Conservation (phyloP, 2,888 invertebrate genomes). For the Scaptodrosophila latifasciaeformis region DNA sequence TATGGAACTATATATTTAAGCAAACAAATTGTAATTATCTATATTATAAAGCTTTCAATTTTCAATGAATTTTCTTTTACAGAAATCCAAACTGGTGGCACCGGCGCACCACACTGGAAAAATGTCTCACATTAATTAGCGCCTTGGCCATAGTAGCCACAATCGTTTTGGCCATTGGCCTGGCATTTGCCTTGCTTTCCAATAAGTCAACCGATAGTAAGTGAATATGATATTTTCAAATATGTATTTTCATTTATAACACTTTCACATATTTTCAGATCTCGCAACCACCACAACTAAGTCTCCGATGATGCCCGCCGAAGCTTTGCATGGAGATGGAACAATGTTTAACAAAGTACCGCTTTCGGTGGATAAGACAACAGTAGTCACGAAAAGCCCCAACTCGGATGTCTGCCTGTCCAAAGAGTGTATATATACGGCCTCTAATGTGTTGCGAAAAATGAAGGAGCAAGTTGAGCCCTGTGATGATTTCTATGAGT, state of each 20-base stretch:
- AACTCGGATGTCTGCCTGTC: constrained; percentile 79
- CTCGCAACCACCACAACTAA: background rate
- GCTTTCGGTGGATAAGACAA: constrained; percentile 54
- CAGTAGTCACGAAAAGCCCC: constrained; percentile 48
- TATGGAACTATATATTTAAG: too few species aligned
- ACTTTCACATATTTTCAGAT: background rate
- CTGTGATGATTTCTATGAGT: constrained; percentile 86
- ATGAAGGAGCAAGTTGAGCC: constrained; percentile 82
- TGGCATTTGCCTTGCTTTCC: constrained; percentile 77
- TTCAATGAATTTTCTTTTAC: constrained; percentile 50
- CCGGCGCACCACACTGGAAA: constrained; percentile 83
- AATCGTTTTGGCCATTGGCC: constrained; percentile 79
- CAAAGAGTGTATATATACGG: constrained; percentile 86
- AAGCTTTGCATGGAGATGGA: constrained; percentile 58
- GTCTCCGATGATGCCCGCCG: constrained; percentile 37
- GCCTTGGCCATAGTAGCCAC: constrained; percentile 79
- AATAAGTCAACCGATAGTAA: constrained; percentile 67
- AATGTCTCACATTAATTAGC: constrained; percentile 80
- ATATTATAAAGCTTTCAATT: background rate
- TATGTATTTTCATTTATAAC: background rate
- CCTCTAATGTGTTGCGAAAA: constrained; percentile 80
- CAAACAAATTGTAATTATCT: too few species aligned
- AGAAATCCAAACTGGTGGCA: constrained; percentile 91
- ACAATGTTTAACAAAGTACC: constrained; percentile 46
- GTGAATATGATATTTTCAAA: background rate